Evolutionary conservation across 2,888 invertebrate species (phyloP).

Genomic region (Coleophora deauratella): DNA sequence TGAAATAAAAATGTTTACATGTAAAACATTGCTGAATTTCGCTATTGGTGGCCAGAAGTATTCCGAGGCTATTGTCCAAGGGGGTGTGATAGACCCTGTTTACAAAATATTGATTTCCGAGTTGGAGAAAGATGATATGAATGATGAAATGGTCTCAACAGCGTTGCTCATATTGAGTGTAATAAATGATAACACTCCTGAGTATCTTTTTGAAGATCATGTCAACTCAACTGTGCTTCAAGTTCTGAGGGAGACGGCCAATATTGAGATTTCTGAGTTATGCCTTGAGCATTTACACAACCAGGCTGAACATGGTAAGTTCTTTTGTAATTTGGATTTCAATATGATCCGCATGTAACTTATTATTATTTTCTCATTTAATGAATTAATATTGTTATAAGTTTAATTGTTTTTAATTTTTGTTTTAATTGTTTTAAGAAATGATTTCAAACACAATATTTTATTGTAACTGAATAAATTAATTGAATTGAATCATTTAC

Average conservation of each 20-base stretch:
- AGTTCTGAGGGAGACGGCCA: slow-evolving; percentile 77
- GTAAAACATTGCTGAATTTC: slow-evolving; percentile 87
- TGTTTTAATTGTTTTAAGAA: no score
- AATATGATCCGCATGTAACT: no score
- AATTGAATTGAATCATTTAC: no score
- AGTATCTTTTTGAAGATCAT: slow-evolving; percentile 70
- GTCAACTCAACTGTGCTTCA: slow-evolving; percentile 76
- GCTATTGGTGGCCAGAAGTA: slow-evolving; percentile 81
- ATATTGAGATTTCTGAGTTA: slow-evolving; percentile 82
- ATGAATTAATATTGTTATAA: no score
- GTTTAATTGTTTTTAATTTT: no score
- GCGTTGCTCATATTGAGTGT: slow-evolving; percentile 75
- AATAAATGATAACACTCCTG: slow-evolving; percentile 76
- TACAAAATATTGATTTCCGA: slow-evolving; percentile 66
- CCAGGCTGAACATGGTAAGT: slow-evolving; percentile 83
- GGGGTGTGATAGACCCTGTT: slow-evolving; percentile 67
- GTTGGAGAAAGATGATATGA: slow-evolving; percentile 61
- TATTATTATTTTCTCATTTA: no score
- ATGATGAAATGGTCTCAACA: slow-evolving; percentile 73
- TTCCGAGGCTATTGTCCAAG: slow-evolving; percentile 74
- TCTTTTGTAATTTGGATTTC: not conserved
- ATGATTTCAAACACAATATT: no score
- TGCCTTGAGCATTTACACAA: slow-evolving; percentile 84
- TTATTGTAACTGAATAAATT: no score
- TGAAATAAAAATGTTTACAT: slow-evolving; percentile 76